Evolutionary conservation across 2,113 vertebrate genomes (phyloP), one percentile per base, ranked within the genome.

Genomic region (Camelus bactrianus): DNA sequence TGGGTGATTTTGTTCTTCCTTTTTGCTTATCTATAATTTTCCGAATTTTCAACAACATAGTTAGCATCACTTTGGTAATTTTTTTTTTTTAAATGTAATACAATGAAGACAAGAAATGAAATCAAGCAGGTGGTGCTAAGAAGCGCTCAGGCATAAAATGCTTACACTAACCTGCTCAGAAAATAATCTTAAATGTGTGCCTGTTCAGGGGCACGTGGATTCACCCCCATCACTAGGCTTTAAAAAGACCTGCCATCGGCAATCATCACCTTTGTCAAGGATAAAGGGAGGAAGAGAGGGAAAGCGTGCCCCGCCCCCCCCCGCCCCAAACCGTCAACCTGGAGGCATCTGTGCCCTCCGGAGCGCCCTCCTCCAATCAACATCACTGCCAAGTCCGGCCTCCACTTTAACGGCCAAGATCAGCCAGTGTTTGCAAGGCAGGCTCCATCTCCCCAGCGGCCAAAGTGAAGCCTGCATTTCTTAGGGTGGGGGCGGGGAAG

Each of bases 1-100:
- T 0, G 1, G 62, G 7, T 58, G n/a, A 86, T n/a, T 54, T 50
- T 69, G 42, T 42, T 85, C n/a, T 62, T 83, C 22, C 64, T 72
- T 65, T 75, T 64, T 35, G 19, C 16, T 95, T 58, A 81, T 50
- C 60, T 48, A 24, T 42, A 87, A 84, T 76, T 77, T 75, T 50
- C 90, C 65, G 67, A 50, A 69, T 82, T 91, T 80, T 77, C 75
- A 52, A 86, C 90, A 91, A 65, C 32, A 54, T 26, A 73, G 32
- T 52, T 32, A 26, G 60, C 14, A 87, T 82, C 26, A 38, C 11
- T 90, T 94, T 62, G 56, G 50, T 28, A 58, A 92, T 8, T 67
- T 42, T 42, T 35, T 42, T 35, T 58, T 60, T 24, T 1, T 58
- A 30, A 85, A 72, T 62, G 28, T 50, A 79, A 60, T 50, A 80